Conservation (phyloP, 2,113 vertebrate genomes). For the Cavia porcellus region DNA sequence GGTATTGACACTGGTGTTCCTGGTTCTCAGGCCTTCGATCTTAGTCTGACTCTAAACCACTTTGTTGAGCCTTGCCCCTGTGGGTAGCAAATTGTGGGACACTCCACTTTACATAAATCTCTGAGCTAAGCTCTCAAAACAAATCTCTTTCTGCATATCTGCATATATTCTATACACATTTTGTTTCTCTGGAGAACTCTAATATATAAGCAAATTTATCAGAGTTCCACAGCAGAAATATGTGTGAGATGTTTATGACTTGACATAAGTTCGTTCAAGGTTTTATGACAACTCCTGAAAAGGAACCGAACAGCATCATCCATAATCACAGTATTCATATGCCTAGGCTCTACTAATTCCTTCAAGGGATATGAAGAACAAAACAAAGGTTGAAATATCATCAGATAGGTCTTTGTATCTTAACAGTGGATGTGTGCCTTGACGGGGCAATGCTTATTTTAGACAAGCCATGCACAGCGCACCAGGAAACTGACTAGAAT, state of each 20-base stretch:
- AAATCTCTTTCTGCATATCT: neutral
- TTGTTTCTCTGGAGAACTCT: neutral
- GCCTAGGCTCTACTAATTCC: neutral
- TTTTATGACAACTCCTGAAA: neutral
- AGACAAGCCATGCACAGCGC: neutral
- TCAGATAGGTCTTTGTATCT: neutral
- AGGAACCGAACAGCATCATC: neutral
- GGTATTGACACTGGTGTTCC: too few relatives aligned
- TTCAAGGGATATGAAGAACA: neutral
- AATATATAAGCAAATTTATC: neutral
- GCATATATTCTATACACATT: too few relatives aligned
- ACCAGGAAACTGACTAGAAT: neutral
- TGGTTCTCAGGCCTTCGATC: neutral
- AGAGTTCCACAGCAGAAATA: neutral
- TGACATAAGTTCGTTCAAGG: neutral
- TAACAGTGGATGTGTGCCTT: neutral
- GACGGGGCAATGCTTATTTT: neutral
- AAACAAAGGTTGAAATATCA: constrained; percentile 32
- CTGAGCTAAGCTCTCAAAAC: neutral
- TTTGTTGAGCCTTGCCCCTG: neutral
- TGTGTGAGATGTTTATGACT: neutral
- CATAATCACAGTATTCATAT: neutral
- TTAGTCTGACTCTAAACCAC: neutral
- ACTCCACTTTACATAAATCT: neutral
- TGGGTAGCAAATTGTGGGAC: neutral